Evolutionary conservation across 2,888 invertebrate genomes (phyloP).

Genomic region (Acronicta leporina): DNA sequence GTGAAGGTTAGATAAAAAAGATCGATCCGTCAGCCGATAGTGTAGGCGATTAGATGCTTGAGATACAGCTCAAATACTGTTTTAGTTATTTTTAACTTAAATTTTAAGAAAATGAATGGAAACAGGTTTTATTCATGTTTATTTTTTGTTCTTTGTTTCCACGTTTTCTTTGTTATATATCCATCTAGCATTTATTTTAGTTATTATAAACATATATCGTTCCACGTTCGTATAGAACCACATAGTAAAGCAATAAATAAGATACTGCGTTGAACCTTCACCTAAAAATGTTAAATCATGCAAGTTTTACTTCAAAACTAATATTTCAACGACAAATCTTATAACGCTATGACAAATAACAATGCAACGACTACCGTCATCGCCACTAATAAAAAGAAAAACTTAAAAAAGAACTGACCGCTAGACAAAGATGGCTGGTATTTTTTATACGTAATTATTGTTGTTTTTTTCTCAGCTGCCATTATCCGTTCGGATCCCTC

Average conservation of each 20-base stretch:
- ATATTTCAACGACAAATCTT: slow-evolving; percentile 24
- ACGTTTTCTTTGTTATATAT: too few species aligned
- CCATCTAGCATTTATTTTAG: too few species aligned
- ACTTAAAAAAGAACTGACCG: slow-evolving; percentile 54
- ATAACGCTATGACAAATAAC: slow-evolving; percentile 52
- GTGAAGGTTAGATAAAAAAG: slow-evolving; percentile 59
- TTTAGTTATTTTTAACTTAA: slow-evolving; percentile 10
- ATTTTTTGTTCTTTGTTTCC: background rate
- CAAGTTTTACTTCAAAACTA: background rate
- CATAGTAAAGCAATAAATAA: too few species aligned
- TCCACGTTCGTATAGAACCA: too few species aligned
- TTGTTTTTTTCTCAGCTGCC: slow-evolving; percentile 72
- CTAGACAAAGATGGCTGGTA: slow-evolving; percentile 72
- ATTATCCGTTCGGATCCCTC: slow-evolving; percentile 78
- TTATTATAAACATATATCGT: too few species aligned
- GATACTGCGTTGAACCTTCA: too few species aligned
- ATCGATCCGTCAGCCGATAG: slow-evolving; percentile 62
- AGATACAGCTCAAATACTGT: slow-evolving; percentile 38
- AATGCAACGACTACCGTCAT: slow-evolving; percentile 58
- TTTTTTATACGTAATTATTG: slow-evolving; percentile 78
- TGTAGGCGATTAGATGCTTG: slow-evolving; percentile 65
- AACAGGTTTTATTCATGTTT: too few species aligned
- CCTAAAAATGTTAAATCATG: too few species aligned
- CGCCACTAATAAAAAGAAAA: slow-evolving; percentile 46
- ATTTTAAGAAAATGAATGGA: too few species aligned